phyloP scores from a whole-genome alignment of 2,888 invertebrate genomes.

The Drosophila meridiana region DNA sequence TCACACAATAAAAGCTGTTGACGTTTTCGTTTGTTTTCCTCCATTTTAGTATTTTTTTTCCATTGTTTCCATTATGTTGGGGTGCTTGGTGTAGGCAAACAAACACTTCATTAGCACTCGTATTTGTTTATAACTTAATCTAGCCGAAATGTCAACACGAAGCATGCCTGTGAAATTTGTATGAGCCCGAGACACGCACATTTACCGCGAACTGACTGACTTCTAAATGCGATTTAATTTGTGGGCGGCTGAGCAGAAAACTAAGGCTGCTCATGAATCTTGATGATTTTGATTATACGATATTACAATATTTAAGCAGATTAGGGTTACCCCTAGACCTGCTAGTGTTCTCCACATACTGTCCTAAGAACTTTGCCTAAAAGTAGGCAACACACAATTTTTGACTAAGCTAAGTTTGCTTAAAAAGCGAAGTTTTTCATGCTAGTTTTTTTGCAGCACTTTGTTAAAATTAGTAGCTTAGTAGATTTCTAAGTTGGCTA shows the following conservation, averaged over 20 bases:
- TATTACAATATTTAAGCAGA: conserved; percentile 31
- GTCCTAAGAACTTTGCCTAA: not conserved
- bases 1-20: conserved; percentile 78
- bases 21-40: conserved; percentile 53
- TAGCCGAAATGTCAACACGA: conserved; percentile 71
- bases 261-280: conserved; percentile 18
- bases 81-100: conserved; percentile 55
- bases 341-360: not conserved
- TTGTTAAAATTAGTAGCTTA: conserved; percentile 34
- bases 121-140: conserved; percentile 80
- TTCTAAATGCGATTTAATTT: conserved; percentile 4
- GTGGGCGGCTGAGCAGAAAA: not conserved
- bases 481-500: conserved; percentile 12
- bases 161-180: conserved; percentile 59
- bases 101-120: conserved; percentile 76
- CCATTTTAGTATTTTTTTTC: not conserved
- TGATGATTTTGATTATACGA: conserved; percentile 14
- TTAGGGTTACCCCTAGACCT: not conserved
- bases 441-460: conserved; percentile 1
- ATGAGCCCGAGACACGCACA: conserved; percentile 68
- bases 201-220: not conserved
- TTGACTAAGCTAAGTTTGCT: not conserved
- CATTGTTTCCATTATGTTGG: not conserved
- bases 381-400: conserved; percentile 14
- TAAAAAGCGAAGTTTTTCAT: conserved; percentile 1